Base-by-base conservation (phyloP, 2,113 vertebrate species). In the Miniopterus natalensis region DNA sequence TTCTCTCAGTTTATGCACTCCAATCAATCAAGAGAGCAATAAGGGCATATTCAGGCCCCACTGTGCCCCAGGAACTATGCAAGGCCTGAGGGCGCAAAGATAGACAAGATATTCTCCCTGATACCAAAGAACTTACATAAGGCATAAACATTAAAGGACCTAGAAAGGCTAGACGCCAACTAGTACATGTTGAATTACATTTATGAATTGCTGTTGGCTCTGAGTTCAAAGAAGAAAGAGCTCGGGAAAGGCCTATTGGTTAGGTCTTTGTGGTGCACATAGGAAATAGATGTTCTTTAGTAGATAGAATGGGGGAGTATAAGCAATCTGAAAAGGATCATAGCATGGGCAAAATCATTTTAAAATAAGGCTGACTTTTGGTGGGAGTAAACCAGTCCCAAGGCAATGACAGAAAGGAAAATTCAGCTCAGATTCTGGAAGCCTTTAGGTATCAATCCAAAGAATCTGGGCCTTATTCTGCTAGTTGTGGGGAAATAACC, bases 21-120 rank as follows among this genome's bases (percentile, higher is more conserved):
- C 68, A 86, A 96, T 95, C 91, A 94, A 95, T 61, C 96, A 94
- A 79, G 59, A 61, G 45, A 84, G 59, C 29, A 84, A 70, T 78
- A 87, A 87, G 70, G 6, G 14, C 47, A 47, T 73, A 75, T 80
- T 85, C 42, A 78, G 36, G 20, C 18, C 45, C 68, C 42, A 51
- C 77, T 70, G 40, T 75, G 40, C 29, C 86, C 51, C 49, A 70
- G 57, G 55, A 94, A 75, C 23, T 27, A 55, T n/a, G 42, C 20
- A 68, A 86, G 36, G 5, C 21, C 78, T 73, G 13, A 15, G 51
- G 55, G 47, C 59, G 95, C 27, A 36, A 57, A 89, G 70, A 94
- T 68, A 94, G 57, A 86, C 65, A 94, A 89, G 81, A 79, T 63
- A 49, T 8, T 87, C 29, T 94, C 47, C 20, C 80, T 88, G 84